Conservation (phyloP, 2,888 invertebrate species). For the Pachliopta kotzebuea region DNA sequence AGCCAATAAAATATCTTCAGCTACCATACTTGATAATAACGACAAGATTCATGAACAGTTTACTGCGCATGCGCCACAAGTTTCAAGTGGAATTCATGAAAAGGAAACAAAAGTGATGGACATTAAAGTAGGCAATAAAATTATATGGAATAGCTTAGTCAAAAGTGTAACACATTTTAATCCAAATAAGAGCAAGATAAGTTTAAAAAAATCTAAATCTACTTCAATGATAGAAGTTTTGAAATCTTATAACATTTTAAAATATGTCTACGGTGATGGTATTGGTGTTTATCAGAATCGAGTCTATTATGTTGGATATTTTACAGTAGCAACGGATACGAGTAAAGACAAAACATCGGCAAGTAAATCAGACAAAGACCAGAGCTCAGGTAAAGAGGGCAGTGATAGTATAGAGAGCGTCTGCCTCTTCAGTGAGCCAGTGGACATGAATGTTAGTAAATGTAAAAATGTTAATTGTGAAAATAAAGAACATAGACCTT, state of each 20-base stretch:
- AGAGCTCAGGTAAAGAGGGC: slow-evolving; percentile 36
- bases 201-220: slow-evolving; percentile 47
- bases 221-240: slow-evolving; percentile 40
- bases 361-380: slow-evolving; percentile 30
- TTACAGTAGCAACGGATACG: slow-evolving; percentile 50
- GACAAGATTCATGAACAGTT: neutral
- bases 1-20: neutral
- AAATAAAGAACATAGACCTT: slow-evolving; percentile 41
- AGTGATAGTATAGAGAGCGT: slow-evolving; percentile 38
- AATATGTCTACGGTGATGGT: slow-evolving; percentile 55
- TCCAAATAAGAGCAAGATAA: slow-evolving; percentile 29
- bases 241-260: slow-evolving; percentile 45
- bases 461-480: slow-evolving; percentile 52
- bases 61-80: neutral
- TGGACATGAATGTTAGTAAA: slow-evolving; percentile 45
- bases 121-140: slow-evolving; percentile 1
- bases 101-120: slow-evolving; percentile 22
- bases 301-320: slow-evolving; percentile 61
- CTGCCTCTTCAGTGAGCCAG: slow-evolving; percentile 44
- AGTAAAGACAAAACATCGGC: slow-evolving; percentile 29
- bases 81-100: neutral
- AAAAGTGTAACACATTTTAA: slow-evolving; percentile 20
- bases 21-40: neutral
- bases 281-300: slow-evolving; percentile 44
- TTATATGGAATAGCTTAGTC: neutral